Base-by-base conservation (phyloP, 2,797 vertebrate species). In the Sebastes hopkinsi region DNA sequence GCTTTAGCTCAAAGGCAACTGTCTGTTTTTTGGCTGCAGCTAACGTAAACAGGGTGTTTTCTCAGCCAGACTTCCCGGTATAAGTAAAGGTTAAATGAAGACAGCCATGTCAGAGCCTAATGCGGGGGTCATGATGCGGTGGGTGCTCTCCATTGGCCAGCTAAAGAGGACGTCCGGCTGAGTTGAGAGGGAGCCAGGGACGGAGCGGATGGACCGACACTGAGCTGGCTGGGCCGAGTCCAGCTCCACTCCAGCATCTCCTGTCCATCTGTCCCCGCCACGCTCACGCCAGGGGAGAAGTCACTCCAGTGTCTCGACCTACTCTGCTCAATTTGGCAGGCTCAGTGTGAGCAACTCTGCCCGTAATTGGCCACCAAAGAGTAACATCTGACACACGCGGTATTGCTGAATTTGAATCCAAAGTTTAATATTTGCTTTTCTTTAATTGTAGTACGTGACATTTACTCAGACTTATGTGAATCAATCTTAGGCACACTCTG, bases 51-150 rank as follows among this genome's bases (percentile, higher is more conserved):
- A 36, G 85, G 42, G 62, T 68, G 86, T 88, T 87, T 81, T 85
- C 88, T 86, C 87, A 74, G 84, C 23, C 32, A 83, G 86, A 80
- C 81, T 82, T 92, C 77, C 76, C 38, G 77, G 70, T 92, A 75
- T 88, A 85, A 90, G 88, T 85, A 92, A 92, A 94, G 90, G 93
- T 94, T 95, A 94, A 94, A 94, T 92, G 93, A 90, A 92, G 89
- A 94, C 89, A 92, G 92, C 83, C 81, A 80, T 92, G 91, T 94
- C 88, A 92, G 87, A 81, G 77, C 77, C 78, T 90, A 88, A 92
- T 59, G 86, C 11, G 50, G 79, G 84, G 89, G 91, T 89, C 88
- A 83, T 56, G 83, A 82, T 71, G 75, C 72, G 52, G 79, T 68
- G 85, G 90, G 80, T 74, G 81, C 85, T 85, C 82, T 85, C 83